Evolutionary conservation across 2,113 vertebrate genomes (phyloP), one percentile per base, ranked within the genome.

Genomic region (Limanda limanda): DNA sequence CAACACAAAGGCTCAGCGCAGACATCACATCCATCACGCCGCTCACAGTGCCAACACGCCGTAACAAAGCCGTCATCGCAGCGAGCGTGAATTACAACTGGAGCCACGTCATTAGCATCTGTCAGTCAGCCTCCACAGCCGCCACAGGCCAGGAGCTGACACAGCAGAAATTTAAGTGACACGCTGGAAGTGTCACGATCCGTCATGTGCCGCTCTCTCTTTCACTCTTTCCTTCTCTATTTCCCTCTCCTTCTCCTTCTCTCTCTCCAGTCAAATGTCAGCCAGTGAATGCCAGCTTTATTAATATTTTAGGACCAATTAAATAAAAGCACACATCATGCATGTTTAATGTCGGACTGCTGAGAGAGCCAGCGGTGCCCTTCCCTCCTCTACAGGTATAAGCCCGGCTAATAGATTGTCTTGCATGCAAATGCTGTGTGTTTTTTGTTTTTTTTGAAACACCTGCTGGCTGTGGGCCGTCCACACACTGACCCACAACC

Each of bases 271-370:
- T 91, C 89, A 92, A 93, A 93, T 93, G 92, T 92, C 92, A 93
- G 74, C 67, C 47, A 65, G 74, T 91, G 91, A 93, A 91, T 89
- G 88, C 78, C 84, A 90, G 64, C 72, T 71, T 58, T 79, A 91
- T 94, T 81, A 94, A 94, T 94, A 94, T 92, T 94, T 94, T 75
- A 94, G 75, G 71, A 86, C 80, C 91, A 94, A 94, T 94, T 94
- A 94, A 93, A 94, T 90, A 89, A 92, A 93, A 92, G 90, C 90
- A 92, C 85, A 87, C 86, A 86, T 77, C 91, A 94, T 94, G 81
- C 86, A 94, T 93, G 74, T 91, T 94, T 94, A 90, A 94, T 94
- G 88, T 78, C 21, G 0, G 21, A 77, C 88, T 88, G 82, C 86
- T 81, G 80, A 61, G 88, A 83, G 68, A 78, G 76, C 64, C 76